These are phyloP conservation scores for Argyresthia goedartella DNA, from an alignment of 2,888 invertebrate species.

Conservation along the genomic window DNA sequence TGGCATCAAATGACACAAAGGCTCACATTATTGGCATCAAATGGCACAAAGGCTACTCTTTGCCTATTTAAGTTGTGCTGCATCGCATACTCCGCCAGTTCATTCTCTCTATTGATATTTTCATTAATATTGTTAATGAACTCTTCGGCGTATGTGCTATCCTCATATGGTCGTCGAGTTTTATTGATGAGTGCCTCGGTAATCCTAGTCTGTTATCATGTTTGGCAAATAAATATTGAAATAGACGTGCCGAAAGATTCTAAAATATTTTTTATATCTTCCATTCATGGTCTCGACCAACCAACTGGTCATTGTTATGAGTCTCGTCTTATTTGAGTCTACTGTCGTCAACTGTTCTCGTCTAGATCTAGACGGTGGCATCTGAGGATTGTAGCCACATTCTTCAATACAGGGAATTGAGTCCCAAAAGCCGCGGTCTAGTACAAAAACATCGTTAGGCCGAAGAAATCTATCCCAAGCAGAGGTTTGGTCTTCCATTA, in stretches of 20 bases:
- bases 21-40: too few relatives aligned
- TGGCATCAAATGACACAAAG: too few relatives aligned
- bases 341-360: constrained; percentile 1
- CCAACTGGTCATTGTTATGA: constrained; percentile 13
- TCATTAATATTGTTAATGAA: too few relatives aligned
- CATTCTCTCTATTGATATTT: too few relatives aligned
- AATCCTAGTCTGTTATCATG: too few relatives aligned
- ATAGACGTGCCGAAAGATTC: neutral
- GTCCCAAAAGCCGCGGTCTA: constrained; percentile 3
- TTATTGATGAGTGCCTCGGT: too few relatives aligned
- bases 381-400: neutral
- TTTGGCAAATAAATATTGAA: too few relatives aligned
- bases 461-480: neutral
- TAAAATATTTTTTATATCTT: constrained; percentile 12
- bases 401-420: neutral
- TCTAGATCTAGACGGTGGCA: neutral
- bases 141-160: too few relatives aligned
- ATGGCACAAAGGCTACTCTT: too few relatives aligned
- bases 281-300: constrained; percentile 15
- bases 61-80: too few relatives aligned
- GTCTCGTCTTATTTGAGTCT: constrained; percentile 8
- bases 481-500: neutral
- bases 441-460: neutral
- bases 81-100: too few relatives aligned
- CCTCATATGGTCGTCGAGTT: too few relatives aligned